Evolutionary conservation across 2,888 invertebrate genomes (phyloP).

Genomic region (Eueremaeus valkanovi): DNA sequence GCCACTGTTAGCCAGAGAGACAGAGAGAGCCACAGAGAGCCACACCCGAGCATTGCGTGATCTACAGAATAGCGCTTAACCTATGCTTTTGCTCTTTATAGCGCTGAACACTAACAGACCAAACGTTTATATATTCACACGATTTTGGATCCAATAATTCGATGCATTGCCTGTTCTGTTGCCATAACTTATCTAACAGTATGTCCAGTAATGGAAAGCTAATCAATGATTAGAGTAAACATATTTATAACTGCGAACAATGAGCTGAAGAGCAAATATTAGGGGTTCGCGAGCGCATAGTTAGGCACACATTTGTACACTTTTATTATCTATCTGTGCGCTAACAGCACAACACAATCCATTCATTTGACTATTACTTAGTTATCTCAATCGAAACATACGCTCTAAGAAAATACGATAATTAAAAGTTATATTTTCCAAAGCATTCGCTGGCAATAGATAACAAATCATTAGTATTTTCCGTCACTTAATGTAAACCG

Average conservation of each 20-base stretch:
- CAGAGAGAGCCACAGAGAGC: constrained; percentile 35
- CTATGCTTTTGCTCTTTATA: constrained; percentile 19
- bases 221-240: constrained; percentile 28
- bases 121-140: constrained; percentile 28
- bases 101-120: constrained; percentile 8
- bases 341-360: not conserved
- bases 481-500: not conserved
- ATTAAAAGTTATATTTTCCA: constrained; percentile 8
- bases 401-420: constrained; percentile 14
- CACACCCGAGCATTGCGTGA: constrained; percentile 26
- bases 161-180: not conserved
- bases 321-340: not conserved
- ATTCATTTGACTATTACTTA: not conserved
- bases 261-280: constrained; percentile 12
- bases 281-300: not conserved
- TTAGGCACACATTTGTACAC: not conserved
- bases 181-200: not conserved
- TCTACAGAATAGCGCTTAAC: constrained; percentile 28
- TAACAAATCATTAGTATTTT: not conserved
- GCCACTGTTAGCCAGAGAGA: constrained; percentile 34
- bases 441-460: not conserved
- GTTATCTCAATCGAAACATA: constrained; percentile 18
- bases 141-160: not conserved
- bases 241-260: constrained; percentile 23
- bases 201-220: constrained; percentile 10